These are phyloP conservation scores for Drosophila bifasciata DNA, from an alignment of 1,140 invertebrate species.

Conservation along the genomic window DNA sequence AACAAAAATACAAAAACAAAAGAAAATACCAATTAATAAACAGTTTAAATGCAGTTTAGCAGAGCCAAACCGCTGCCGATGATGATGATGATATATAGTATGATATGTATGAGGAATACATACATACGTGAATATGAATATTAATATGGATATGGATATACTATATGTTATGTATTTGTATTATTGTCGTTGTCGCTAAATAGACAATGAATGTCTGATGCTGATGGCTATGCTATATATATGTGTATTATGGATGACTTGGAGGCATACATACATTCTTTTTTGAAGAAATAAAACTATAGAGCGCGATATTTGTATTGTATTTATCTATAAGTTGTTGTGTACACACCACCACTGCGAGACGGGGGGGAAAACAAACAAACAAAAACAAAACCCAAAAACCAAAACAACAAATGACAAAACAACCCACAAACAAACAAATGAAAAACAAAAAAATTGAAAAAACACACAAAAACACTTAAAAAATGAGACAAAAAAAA, in stretches of 20 bases:
- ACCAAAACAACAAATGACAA: constrained; percentile 17
- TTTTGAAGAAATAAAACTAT: constrained; percentile 79
- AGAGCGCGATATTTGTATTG: constrained; percentile 80
- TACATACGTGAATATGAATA: constrained; percentile 26
- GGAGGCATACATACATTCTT: constrained; percentile 80
- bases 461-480: too few species aligned
- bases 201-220: constrained; percentile 50
- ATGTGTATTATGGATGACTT: constrained; percentile 81
- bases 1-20: constrained; percentile 63
- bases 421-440: constrained; percentile 39
- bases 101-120: too few species aligned
- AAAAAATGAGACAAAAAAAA: constrained; percentile 54
- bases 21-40: constrained; percentile 70
- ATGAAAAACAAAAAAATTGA: constrained; percentile 36
- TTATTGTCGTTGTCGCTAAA: constrained; percentile 65
- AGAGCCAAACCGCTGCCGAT: constrained; percentile 26
- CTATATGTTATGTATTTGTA: constrained; percentile 77
- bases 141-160: constrained; percentile 54
- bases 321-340: constrained; percentile 79
- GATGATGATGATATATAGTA: constrained; percentile 18
- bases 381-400: constrained; percentile 22
- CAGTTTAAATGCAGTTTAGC: constrained; percentile 63
- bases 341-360: constrained; percentile 55
- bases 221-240: constrained; percentile 57
- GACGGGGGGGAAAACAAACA: constrained; percentile 30